phyloP scores from a whole-genome alignment of 2,888 invertebrate species.

The Eristalis intricaria region DNA sequence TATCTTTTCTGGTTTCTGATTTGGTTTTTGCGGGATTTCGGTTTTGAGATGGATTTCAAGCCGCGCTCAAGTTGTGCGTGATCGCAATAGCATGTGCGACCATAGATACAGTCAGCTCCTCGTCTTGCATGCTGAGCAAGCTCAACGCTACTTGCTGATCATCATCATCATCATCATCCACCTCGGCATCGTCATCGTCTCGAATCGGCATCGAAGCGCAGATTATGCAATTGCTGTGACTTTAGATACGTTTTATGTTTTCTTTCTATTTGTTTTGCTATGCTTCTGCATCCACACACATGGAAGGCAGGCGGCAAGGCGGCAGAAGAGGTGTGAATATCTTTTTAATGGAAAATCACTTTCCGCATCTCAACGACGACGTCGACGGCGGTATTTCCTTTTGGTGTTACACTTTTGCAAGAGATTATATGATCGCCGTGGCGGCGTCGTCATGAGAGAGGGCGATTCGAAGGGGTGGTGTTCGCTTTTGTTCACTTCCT shows the following conservation, averaged over 20 bases:
- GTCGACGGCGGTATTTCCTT: background rate
- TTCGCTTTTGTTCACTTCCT: background rate
- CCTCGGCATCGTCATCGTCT: no score
- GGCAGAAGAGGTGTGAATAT: background rate
- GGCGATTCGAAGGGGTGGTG: background rate
- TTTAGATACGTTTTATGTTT: constrained; percentile 5
- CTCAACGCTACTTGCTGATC: constrained; percentile 6
- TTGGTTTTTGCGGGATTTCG: constrained; percentile 39
- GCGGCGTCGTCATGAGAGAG: background rate
- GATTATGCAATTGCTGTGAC: constrained; percentile 56
- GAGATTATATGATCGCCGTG: background rate
- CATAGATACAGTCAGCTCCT: constrained; percentile 9
- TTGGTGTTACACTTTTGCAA: constrained; percentile 4
- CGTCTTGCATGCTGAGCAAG: constrained; percentile 47
- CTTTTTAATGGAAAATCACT: background rate
- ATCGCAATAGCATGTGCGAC: constrained; percentile 56
- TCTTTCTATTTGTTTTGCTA: constrained; percentile 44
- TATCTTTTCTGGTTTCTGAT: constrained; percentile 12
- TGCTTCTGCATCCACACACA: constrained; percentile 48
- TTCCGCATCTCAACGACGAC: background rate
- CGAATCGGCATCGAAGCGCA: background rate
- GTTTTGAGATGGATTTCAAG: constrained; percentile 45
- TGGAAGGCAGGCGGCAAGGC: background rate
- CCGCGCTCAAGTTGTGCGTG: constrained; percentile 32
- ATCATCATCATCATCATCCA: constrained; percentile 11